Evolutionary conservation across 2,113 vertebrate genomes (phyloP).

Genomic region (Notiomystis cincta): DNA sequence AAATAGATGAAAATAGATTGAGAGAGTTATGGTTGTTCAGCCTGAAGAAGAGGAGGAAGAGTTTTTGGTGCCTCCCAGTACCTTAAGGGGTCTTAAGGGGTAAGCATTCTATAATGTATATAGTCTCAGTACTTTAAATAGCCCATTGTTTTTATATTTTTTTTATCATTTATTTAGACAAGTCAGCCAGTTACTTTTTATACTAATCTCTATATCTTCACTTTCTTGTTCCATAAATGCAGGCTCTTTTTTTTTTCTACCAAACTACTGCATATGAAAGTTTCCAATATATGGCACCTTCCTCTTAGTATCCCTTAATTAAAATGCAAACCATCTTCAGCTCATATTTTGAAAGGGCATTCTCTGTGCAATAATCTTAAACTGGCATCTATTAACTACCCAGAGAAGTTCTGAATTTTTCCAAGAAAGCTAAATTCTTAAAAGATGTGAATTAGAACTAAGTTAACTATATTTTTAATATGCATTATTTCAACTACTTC

Average conservation of each 20-base stretch:
- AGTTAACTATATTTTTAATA: neutral
- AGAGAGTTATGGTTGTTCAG: neutral
- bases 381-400: neutral
- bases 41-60: neutral
- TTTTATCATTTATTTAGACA: neutral
- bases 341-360: neutral
- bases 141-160: neutral
- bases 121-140: neutral
- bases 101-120: neutral
- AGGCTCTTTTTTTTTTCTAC: neutral
- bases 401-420: neutral
- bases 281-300: neutral
- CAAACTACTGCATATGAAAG: neutral
- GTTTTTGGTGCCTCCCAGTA: neutral
- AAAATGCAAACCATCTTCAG: neutral
- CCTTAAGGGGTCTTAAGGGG: accelerated
- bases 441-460: neutral
- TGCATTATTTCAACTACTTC: neutral
- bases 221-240: neutral
- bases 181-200: neutral
- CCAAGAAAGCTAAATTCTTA: neutral
- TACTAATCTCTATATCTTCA: neutral
- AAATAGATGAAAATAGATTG: neutral
- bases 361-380: neutral
- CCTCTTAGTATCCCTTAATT: neutral